Percentiles rank a stretch among this genome's conserved stretches.
Conservation (phyloP, 2,888 invertebrate species). For the Chloroclystis v-ata region DNA sequence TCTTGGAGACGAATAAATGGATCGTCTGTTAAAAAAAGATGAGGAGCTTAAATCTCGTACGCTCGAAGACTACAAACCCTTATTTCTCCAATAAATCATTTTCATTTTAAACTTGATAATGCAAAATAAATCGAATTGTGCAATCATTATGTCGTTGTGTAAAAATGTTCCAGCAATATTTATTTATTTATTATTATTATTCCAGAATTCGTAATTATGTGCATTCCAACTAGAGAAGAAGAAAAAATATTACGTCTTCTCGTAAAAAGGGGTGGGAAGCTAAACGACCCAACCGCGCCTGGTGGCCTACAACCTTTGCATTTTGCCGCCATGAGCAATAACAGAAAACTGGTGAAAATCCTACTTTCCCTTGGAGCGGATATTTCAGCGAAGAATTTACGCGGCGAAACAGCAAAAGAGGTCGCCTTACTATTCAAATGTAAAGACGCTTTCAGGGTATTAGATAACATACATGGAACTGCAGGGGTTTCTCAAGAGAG, state of each 20-base stretch:
- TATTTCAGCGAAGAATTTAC: constrained; percentile 47
- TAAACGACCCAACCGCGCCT: constrained; percentile 56
- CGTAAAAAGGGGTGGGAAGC: constrained; percentile 49
- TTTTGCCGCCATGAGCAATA: constrained; percentile 71
- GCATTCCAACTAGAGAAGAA: constrained; percentile 52
- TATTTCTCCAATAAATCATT: too few species aligned
- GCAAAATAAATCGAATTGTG: too few species aligned
- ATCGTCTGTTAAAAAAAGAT: too few species aligned
- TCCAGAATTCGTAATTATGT: constrained; percentile 67
- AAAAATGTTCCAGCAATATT: too few species aligned
- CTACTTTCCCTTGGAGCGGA: constrained; percentile 59
- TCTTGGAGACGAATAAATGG: too few species aligned
- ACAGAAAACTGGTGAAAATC: constrained; percentile 49
- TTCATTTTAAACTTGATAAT: too few species aligned
- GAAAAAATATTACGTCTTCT: constrained; percentile 54
- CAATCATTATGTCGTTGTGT: too few species aligned
- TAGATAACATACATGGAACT: constrained; percentile 35
- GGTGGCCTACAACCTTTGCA: constrained; percentile 70
- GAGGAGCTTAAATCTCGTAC: too few species aligned
- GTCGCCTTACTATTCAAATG: constrained; percentile 56
- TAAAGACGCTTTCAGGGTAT: constrained; percentile 40
- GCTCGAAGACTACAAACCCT: too few species aligned
- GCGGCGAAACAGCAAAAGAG: constrained; percentile 57
- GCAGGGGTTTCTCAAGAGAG: not conserved
- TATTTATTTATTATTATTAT: too few species aligned